Base-by-base conservation (phyloP, 2,113 vertebrate species). In the Epinephelus fuscoguttatus region DNA sequence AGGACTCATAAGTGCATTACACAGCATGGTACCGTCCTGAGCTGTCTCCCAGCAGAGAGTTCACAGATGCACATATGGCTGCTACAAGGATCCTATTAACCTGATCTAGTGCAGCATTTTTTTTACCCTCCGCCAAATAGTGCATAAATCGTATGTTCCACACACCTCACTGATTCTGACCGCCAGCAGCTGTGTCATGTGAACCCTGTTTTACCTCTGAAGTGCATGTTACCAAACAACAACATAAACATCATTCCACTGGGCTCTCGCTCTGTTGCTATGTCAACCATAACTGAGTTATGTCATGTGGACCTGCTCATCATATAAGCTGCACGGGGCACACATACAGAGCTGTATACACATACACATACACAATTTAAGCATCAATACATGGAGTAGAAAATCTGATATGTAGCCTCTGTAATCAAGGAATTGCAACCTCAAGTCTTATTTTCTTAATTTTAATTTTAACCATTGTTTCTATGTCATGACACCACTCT, bases 41-140 rank as follows among this genome's bases (percentile, higher is more conserved):
- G 42, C 55, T 18, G 70, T 80, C 66, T 40, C 63, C 63, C 76
- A 72, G 79, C 60, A 50, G 53, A 66, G 21, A 77, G 55, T 59
- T 76, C 40, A 81, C 33, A 82, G 62, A 70, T 42, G 71, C 71
- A 71, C 82, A 82, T 76, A 81, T 76, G 81, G 81, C 78, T 53
- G 69, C 82, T 63, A 84, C 80, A 85, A 77, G 81, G 84, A 45
- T 82, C 74, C 55, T 2, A n/a, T 82, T 88, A 78, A 84, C 88
- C 82, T 50, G 18, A 67, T 72, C 53, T 55, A 75, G 80, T 42
- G 53, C 25, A 40, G 59, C 42, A 37, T n/a, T 66, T 60, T 56
- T 33, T 33, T 23, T 49, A n/a, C 21, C 12, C 42, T 8, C 42
- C 11, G 11, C 42, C 4, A 17, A 73, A 42, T 14, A 55, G 19